Evolutionary conservation across 2,888 invertebrate genomes (phyloP).

Genomic region (Drosophila aldrichi): DNA sequence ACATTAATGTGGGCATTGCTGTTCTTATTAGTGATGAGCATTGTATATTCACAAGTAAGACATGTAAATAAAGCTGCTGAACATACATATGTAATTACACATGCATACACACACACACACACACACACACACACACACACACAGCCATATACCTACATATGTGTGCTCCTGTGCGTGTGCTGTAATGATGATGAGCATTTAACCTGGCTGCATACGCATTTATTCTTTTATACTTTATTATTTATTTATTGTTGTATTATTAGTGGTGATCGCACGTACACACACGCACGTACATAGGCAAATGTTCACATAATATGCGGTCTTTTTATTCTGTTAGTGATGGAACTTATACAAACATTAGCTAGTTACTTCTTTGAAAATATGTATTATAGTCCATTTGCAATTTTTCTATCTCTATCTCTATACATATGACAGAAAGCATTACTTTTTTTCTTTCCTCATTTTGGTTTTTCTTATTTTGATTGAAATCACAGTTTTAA

Average conservation of each 20-base stretch:
- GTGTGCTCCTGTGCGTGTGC: too few species aligned
- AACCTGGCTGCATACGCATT: too few species aligned
- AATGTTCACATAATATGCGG: neutral
- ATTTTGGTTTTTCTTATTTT: slow-evolving; percentile 1
- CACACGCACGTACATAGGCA: neutral
- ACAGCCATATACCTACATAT: too few species aligned
- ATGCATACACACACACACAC: neutral
- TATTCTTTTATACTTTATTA: neutral
- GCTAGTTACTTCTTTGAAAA: neutral
- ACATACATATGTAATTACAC: neutral
- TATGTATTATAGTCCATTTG: neutral
- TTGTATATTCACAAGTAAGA: neutral
- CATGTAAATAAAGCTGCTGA: neutral
- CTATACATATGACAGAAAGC: neutral
- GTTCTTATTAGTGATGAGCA: neutral
- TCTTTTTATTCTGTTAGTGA: neutral
- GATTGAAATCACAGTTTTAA: slow-evolving; percentile 14
- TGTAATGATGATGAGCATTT: neutral
- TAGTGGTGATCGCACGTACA: neutral
- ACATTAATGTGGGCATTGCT: neutral
- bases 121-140: too few species aligned
- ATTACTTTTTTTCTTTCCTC: neutral
- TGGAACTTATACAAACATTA: neutral
- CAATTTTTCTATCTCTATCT: neutral
- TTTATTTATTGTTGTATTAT: neutral